Evolutionary conservation across 2,113 vertebrate genomes (phyloP).

Genomic region (Etheostoma cragini): DNA sequence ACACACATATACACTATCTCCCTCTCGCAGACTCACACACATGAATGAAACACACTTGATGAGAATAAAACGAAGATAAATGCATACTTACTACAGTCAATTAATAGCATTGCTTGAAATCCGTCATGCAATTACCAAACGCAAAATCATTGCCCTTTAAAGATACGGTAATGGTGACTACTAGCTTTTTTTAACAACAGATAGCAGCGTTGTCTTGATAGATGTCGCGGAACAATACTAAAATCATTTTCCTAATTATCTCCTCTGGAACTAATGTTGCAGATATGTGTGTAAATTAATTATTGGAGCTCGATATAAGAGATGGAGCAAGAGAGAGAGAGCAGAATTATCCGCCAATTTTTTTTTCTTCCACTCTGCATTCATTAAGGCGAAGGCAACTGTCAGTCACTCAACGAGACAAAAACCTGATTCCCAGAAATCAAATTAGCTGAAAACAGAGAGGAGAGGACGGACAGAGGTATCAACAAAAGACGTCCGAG

Average conservation of each 20-base stretch:
- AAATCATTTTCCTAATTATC: constrained; percentile 83
- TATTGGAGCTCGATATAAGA: constrained; percentile 78
- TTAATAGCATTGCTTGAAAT: constrained; percentile 80
- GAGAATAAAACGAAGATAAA: constrained; percentile 82
- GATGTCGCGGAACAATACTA: constrained; percentile 77
- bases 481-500: constrained; percentile 74
- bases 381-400: constrained; percentile 76
- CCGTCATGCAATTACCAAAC: constrained; percentile 79
- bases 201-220: constrained; percentile 74
- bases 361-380: constrained; percentile 38
- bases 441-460: constrained; percentile 77
- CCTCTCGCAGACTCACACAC: constrained; percentile 53
- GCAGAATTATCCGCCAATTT: constrained; percentile 76
- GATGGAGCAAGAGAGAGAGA: constrained; percentile 57
- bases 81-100: constrained; percentile 75
- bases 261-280: constrained; percentile 80
- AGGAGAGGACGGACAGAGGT: constrained; percentile 61
- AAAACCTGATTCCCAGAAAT: constrained; percentile 79
- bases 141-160: constrained; percentile 80
- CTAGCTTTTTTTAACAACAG: constrained; percentile 72
- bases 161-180: constrained; percentile 81
- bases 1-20: constrained; percentile 70
- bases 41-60: constrained; percentile 63
- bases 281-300: constrained; percentile 82
- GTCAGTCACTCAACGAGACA: constrained; percentile 77